Evolutionary conservation across 1,140 invertebrate species (phyloP).

Genomic region (Drosophila rufa): DNA sequence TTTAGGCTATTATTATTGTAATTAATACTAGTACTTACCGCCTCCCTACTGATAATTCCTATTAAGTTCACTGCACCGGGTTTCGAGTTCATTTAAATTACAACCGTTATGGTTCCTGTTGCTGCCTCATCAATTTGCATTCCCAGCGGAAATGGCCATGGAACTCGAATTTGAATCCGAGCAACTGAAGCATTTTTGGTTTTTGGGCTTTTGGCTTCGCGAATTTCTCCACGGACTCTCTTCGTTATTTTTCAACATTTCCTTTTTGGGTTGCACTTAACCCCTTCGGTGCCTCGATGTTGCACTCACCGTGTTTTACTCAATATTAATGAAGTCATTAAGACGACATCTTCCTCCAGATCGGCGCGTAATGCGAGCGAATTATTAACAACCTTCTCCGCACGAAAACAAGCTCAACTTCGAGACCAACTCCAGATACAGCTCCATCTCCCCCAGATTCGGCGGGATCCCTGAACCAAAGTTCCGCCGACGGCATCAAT

Average conservation of each 20-base stretch:
- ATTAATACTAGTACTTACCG: conserved; percentile 43
- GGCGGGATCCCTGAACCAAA: conserved; percentile 31
- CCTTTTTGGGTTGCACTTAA: conserved; percentile 40
- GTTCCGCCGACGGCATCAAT: conserved; percentile 60
- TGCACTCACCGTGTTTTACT: conserved; percentile 78
- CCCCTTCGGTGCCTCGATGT: conserved; percentile 27
- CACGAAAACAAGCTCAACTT: conserved; percentile 74
- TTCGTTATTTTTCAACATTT: conserved; percentile 17
- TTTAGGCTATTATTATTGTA: conserved; percentile 9
- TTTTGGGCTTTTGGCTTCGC: conserved; percentile 29
- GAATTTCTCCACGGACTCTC: conserved; percentile 50
- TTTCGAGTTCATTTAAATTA: conserved; percentile 78
- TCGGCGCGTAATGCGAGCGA: conserved; percentile 80
- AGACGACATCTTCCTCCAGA: conserved; percentile 79
- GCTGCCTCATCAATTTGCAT: conserved; percentile 55
- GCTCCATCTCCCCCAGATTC: conserved; percentile 22
- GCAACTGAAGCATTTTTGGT: conserved; percentile 64
- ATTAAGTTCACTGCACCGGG: conserved; percentile 63
- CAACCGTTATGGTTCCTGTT: conserved; percentile 24
- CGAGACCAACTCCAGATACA: conserved; percentile 5
- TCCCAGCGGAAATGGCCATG: conserved; percentile 56
- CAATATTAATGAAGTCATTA: conserved; percentile 84
- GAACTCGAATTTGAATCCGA: conserved; percentile 32
- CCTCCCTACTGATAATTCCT: conserved; percentile 52
- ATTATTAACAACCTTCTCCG: conserved; percentile 77